phyloP scores from a whole-genome alignment of 2,113 vertebrate species.

The Pelusios castaneus region DNA sequence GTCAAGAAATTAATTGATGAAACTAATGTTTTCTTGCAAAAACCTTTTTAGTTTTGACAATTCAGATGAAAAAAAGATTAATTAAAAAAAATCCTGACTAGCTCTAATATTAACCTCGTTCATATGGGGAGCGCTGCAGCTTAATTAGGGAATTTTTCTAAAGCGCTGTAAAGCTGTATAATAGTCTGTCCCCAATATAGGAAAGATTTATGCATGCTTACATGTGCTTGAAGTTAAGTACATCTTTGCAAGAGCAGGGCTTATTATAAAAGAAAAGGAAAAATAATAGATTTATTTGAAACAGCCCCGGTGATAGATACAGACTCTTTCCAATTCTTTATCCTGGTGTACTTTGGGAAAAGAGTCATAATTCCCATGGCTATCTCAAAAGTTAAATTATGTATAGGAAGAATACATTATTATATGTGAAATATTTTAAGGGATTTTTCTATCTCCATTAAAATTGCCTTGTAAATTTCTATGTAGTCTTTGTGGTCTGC shows the following conservation, averaged over 20 bases:
- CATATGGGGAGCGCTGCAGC: background rate
- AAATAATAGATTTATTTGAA: background rate
- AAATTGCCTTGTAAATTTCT: background rate
- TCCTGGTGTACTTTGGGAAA: background rate
- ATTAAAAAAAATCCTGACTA: background rate
- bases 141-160: fast-evolving
- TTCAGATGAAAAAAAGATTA: background rate
- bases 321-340: background rate
- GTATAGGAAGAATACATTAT: background rate
- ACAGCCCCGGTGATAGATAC: background rate
- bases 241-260: fast-evolving
- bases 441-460: background rate
- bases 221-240: fast-evolving
- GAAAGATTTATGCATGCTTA: fast-evolving
- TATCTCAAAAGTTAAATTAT: fast-evolving
- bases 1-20: background rate
- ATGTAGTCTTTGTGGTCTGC: fast-evolving
- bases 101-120: background rate
- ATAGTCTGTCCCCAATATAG: background rate
- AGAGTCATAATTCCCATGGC: background rate
- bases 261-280: background rate
- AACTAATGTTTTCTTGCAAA: background rate
- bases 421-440: background rate
- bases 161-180: background rate
- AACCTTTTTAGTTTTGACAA: background rate